These are phyloP conservation scores for Promerops cafer DNA, from an alignment of 2,113 vertebrate genomes.

Conservation along the genomic window DNA sequence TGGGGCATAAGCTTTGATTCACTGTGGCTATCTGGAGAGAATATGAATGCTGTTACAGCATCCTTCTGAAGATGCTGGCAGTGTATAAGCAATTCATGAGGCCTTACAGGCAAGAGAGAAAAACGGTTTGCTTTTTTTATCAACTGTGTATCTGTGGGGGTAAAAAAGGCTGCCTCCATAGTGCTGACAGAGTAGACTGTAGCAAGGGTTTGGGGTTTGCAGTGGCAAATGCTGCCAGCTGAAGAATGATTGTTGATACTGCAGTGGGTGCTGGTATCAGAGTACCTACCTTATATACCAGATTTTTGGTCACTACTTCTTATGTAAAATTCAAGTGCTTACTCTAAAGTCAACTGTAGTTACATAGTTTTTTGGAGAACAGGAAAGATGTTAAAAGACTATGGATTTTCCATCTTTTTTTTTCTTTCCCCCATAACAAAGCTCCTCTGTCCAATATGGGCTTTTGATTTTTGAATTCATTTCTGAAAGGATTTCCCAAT, in stretches of 20 bases:
- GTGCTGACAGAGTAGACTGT: not conserved
- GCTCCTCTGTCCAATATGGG: not conserved
- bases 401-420: not conserved
- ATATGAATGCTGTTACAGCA: not conserved
- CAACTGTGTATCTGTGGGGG: accelerated
- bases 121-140: not conserved
- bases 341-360: not conserved
- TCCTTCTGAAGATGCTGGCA: not conserved
- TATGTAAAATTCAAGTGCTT: not conserved
- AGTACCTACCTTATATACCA: not conserved
- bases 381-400: not conserved
- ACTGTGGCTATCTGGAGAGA: not conserved
- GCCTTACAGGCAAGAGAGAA: not conserved
- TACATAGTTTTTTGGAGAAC: not conserved
- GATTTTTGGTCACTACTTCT: not conserved
- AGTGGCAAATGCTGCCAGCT: not conserved
- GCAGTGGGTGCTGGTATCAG: not conserved
- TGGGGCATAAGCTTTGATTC: not conserved
- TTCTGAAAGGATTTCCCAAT: not conserved
- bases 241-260: not conserved
- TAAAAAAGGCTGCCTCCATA: not conserved
- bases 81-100: not conserved
- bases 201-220: not conserved
- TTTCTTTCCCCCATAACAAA: not conserved
- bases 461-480: not conserved